Evolutionary conservation across 2,888 invertebrate species (phyloP), one percentile per base, ranked within the genome.

Genomic region (Acheta domesticus): DNA sequence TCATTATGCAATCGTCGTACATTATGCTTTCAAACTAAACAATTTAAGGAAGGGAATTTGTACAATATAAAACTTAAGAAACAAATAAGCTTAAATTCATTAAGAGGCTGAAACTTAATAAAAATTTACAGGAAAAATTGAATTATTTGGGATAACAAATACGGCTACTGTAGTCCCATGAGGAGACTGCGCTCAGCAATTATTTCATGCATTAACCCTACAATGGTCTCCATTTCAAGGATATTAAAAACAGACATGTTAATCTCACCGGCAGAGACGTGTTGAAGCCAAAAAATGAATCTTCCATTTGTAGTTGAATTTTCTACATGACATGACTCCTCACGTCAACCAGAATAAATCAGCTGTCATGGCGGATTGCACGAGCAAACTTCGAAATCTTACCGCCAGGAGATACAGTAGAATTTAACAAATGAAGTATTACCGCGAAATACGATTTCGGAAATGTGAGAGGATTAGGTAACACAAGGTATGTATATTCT

Each of bases 241-340:
- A 36, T 36, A 36, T 36, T 36, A 36, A 36, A 36, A 62, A 62
- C 14, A n/a, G n/a, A 62, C 62, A 62, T n/a, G 14, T 62, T 62
- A 81, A 86, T 91, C 92, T 93, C 89, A 94, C 94, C 90, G 92
- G 92, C 89, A 91, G 86, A 88, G 92, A 89, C 87, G 93, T 91
- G 90, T 93, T 92, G 89, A 94, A 93, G 89, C 92, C 93, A 91
- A 94, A 94, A 91, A 94, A 94, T 89, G 93, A 92, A 91, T 94
- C 92, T 92, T 93, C 94, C 94, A 94, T 94, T 92, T 88, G 86
- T 84, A 82, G 83, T 89, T 89, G 89, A 89, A 89, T 89, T 87
- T 89, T 89, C 87, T 89, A 90, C 89, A 88, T 91, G 90, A 90
- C 91, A 91, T 91, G 90, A 89, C 90, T 91, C 90, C 90, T 90